Base-by-base conservation (phyloP, 2,888 invertebrate species). In the Athetis lepigone region DNA sequence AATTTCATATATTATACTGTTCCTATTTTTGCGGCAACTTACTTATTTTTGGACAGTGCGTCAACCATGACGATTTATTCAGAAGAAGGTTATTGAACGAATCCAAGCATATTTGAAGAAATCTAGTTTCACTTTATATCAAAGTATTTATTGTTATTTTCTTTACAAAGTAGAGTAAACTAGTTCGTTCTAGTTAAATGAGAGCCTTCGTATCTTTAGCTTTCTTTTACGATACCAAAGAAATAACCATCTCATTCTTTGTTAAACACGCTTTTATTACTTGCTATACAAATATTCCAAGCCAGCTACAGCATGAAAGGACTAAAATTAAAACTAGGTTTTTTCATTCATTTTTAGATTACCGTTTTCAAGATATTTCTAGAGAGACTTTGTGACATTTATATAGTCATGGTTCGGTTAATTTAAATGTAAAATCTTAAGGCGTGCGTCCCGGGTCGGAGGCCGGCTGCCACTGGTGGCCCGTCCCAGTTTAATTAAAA, bases 341-440 rank as follows among this genome's bases (percentile, higher is more conserved):
- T 71, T 54, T 54, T 49, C 36, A 43, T 36, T 4, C 19, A 69
- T 50, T 59, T 51, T 55, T 40, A 75, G 40, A 60, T 65, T 49
- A 47, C 36, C 9, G 2, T 54, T 56, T 56, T 58, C 61, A 45
- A 65, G 62, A 75, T 75, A 58, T 69, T 73, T 62, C 63, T 62
- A 39, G 59, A 58, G 62, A 70, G 51, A 59, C 66, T 64, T 45
- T 64, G 76, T 58, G 68, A 69, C 75, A 66, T 80, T 80, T 75
- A 72, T 66, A 21, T 66, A 68, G 65, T 64, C 75, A 78, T 67
- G 75, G 70, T 79, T 80, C 70, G 75, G 81, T 79, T 81, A 80
- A 81, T 80, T 80, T 80, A 81, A 80, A 80, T 81, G 81, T 81
- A 80, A 74, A 81, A 77, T 80, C 70, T 77, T 74, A 74, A 80